phyloP scores from a whole-genome alignment of 2,888 invertebrate species.

The Heliconius erato region DNA sequence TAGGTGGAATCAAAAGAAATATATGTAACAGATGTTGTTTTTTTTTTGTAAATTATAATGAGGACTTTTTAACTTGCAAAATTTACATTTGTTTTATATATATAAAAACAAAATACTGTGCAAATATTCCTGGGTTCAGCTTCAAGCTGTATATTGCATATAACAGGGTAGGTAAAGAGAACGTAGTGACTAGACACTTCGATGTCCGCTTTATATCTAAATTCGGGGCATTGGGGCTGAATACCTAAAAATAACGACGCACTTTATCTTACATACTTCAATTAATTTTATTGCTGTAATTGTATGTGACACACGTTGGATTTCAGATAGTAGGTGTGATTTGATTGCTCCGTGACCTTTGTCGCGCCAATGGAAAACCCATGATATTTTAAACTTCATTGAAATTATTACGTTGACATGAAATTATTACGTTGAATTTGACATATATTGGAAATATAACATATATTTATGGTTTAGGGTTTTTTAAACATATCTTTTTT shows the following conservation, averaged over 20 bases:
- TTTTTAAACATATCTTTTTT: not conserved
- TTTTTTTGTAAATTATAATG: too few relatives aligned
- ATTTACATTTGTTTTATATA: too few relatives aligned
- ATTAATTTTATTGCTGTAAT: not conserved
- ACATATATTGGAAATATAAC: conserved; percentile 3
- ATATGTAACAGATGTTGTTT: not conserved
- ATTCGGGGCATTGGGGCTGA: too few relatives aligned
- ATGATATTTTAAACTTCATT: not conserved
- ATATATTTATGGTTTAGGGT: not conserved
- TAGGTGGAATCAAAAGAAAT: not conserved
- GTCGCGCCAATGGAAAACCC: not conserved
- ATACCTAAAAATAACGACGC: too few relatives aligned
- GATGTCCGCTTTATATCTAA: too few relatives aligned
- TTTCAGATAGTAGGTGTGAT: conserved; percentile 16
- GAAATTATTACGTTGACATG: conserved; percentile 35
- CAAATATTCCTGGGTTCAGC: too few relatives aligned
- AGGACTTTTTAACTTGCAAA: too few relatives aligned
- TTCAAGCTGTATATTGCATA: too few relatives aligned
- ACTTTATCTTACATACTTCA: not conserved
- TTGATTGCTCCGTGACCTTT: conserved; percentile 33
- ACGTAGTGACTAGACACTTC: too few relatives aligned
- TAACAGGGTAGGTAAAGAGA: too few relatives aligned
- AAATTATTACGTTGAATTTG: not conserved
- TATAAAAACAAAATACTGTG: too few relatives aligned
- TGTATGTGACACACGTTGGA: conserved; percentile 1